Evolutionary conservation across 2,888 invertebrate species (phyloP).

Genomic region (Autographa pulchrina): DNA sequence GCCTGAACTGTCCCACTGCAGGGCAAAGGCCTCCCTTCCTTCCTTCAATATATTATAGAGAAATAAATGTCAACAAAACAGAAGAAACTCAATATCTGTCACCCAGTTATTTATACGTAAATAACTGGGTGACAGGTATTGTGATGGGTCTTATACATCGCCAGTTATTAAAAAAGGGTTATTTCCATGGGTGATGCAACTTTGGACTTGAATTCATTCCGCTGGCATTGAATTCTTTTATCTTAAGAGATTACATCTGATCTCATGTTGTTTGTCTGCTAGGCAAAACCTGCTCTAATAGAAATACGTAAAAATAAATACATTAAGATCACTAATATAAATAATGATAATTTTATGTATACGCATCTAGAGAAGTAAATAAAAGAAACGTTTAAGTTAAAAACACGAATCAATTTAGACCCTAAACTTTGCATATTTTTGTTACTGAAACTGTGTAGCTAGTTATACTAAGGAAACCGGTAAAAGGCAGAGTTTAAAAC

Average conservation of each 20-base stretch:
- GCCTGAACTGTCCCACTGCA: too few relatives aligned
- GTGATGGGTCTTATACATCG: background rate
- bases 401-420: too few relatives aligned
- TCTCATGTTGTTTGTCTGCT: slow-evolving; percentile 15
- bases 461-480: too few relatives aligned
- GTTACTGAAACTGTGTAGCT: too few relatives aligned
- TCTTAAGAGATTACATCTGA: slow-evolving; percentile 41
- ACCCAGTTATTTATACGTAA: too few relatives aligned
- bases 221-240: slow-evolving; percentile 37
- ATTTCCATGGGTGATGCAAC: slow-evolving; percentile 46
- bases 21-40: too few relatives aligned
- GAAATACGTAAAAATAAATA: background rate
- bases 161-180: slow-evolving; percentile 18
- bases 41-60: too few relatives aligned
- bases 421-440: too few relatives aligned
- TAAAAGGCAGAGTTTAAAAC: too few relatives aligned
- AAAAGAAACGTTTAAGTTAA: background rate
- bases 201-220: slow-evolving; percentile 16
- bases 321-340: background rate
- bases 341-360: background rate
- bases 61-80: too few relatives aligned
- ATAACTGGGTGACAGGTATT: slow-evolving; percentile 8
- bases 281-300: background rate
- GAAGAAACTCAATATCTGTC: too few relatives aligned
- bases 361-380: background rate